A percentile compares a stretch with the other conserved stretches of the same genome.
phyloP scores from a whole-genome alignment of 2,797 vertebrate genomes.

The Trachurus trachurus region DNA sequence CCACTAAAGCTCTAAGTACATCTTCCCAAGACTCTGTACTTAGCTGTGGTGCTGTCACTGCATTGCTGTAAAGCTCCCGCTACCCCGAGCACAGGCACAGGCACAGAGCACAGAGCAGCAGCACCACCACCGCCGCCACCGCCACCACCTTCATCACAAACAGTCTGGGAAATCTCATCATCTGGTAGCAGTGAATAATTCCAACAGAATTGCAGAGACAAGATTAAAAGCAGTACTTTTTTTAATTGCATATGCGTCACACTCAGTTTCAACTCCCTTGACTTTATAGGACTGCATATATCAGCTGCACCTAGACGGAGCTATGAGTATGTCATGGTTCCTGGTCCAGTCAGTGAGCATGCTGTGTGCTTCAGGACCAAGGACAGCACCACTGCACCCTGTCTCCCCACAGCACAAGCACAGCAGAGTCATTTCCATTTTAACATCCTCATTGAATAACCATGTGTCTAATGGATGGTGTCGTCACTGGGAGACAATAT shows the following conservation, averaged over 20 bases:
- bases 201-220: slow-evolving; percentile 4
- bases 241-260: background rate
- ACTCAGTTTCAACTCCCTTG: background rate
- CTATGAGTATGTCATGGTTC: slow-evolving; percentile 22
- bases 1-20: slow-evolving; percentile 79
- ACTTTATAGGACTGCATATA: background rate
- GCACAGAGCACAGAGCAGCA: slow-evolving; percentile 15
- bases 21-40: slow-evolving; percentile 77
- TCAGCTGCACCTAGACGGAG: background rate
- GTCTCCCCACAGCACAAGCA: background rate
- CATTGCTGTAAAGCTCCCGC: slow-evolving; percentile 73
- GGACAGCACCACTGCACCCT: slow-evolving; percentile 20
- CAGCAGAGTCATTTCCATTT: background rate
- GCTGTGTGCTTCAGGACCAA: slow-evolving; percentile 49
- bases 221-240: slow-evolving; percentile 27
- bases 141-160: slow-evolving; percentile 27
- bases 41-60: slow-evolving; percentile 74
- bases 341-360: background rate
- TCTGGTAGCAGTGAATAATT: background rate
- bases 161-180: slow-evolving; percentile 12
- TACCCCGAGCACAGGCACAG: slow-evolving; percentile 3
- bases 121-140: background rate
- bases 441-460: background rate
- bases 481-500: background rate
- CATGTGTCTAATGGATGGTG: background rate